Conservation (phyloP, 2,888 invertebrate species). For the Stegophylla sp. region DNA sequence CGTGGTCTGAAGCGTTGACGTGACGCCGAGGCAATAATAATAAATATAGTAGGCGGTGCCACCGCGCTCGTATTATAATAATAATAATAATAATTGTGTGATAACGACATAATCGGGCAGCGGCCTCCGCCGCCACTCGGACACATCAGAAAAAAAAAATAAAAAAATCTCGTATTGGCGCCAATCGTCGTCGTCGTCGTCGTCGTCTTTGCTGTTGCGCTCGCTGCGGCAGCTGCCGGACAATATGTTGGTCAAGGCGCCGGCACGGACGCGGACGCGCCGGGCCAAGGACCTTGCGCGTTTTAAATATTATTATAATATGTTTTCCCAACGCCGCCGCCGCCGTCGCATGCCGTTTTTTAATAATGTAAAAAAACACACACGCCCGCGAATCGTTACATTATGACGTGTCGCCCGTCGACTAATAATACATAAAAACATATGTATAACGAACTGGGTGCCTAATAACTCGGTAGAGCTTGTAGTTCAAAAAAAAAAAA, state of each 20-base stretch:
- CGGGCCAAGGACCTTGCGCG: conserved; percentile 54
- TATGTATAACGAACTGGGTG: too few species aligned
- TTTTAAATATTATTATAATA: too few species aligned
- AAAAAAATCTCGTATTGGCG: conserved; percentile 60
- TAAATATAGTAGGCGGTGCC: conserved; percentile 26
- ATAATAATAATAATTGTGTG: conserved; percentile 25
- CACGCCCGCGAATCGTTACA: conserved; percentile 54
- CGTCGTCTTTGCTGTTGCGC: too few species aligned
- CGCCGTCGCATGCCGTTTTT: conserved; percentile 40
- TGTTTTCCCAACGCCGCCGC: conserved; percentile 48
- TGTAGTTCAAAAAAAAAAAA: too few species aligned
- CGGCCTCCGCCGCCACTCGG: conserved; percentile 54
- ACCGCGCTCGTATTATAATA: not conserved
- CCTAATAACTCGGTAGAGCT: not conserved
- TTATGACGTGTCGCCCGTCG: conserved; percentile 37
- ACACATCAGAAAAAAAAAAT: conserved; percentile 51
- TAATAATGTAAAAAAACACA: conserved; percentile 28
- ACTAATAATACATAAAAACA: too few species aligned
- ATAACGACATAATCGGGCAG: conserved; percentile 51
- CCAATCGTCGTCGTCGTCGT: conserved; percentile 61
- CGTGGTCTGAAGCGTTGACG: conserved; percentile 21
- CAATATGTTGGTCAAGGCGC: conserved; percentile 60
- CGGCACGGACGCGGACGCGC: conserved; percentile 47
- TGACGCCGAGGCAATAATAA: not conserved
- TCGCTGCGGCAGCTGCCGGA: too few species aligned